Percentiles rank a stretch among this genome's conserved stretches.
Conservation (phyloP, 2,888 invertebrate genomes). For the Criorhina ranunculi region DNA sequence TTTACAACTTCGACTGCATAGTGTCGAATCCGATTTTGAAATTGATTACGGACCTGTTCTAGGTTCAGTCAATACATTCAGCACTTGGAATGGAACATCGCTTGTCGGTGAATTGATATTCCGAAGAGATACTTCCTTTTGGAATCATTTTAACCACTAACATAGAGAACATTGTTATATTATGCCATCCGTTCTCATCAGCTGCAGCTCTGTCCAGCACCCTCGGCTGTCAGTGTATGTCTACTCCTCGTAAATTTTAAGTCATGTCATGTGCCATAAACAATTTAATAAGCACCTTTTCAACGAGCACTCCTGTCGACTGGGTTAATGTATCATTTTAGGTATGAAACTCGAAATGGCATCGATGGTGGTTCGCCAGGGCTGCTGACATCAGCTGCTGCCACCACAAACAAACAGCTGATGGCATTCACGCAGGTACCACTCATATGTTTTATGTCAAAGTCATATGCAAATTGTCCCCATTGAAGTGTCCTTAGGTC, state of each 20-base stretch:
- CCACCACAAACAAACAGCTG: constrained; percentile 39
- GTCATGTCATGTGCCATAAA: constrained; percentile 42
- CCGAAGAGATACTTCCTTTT: too few species aligned
- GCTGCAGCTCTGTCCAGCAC: neutral
- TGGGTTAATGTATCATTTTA: constrained; percentile 24
- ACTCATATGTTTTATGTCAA: constrained; percentile 26
- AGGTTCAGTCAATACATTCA: too few species aligned
- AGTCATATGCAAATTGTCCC: constrained; percentile 40
- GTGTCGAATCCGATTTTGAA: too few species aligned
- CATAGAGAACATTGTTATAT: neutral
- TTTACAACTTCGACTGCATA: too few species aligned
- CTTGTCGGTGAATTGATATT: too few species aligned
- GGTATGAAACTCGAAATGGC: constrained; percentile 25
- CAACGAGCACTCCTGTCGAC: constrained; percentile 10
- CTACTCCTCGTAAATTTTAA: constrained; percentile 35
- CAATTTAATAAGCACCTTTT: constrained; percentile 46
- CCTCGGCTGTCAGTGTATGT: neutral
- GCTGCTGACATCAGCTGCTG: constrained; percentile 24
- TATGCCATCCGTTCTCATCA: neutral
- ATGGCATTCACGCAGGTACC: constrained; percentile 39
- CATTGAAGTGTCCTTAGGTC: neutral
- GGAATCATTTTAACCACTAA: too few species aligned
- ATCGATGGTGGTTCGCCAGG: constrained; percentile 20
- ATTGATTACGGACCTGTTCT: too few species aligned
- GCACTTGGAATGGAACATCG: too few species aligned